These are phyloP conservation scores for Pollenia griseotomentosa DNA, from an alignment of 2,888 invertebrate species.

Conservation along the genomic window DNA sequence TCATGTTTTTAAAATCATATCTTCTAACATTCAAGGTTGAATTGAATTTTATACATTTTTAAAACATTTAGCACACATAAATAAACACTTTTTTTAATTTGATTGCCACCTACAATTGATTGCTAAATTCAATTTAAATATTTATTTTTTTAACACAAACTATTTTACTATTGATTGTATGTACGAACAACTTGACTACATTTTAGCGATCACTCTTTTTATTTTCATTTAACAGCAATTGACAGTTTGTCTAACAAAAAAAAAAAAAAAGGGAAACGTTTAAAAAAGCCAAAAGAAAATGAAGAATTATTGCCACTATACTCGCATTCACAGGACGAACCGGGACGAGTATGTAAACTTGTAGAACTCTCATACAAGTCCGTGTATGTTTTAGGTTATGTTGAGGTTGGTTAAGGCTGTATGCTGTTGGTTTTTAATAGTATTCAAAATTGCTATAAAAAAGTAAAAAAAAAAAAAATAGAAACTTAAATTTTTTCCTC, in stretches of 20 bases:
- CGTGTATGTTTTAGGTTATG: conserved; percentile 26
- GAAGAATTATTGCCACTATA: conserved; percentile 35
- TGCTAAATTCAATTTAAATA: conserved; percentile 42
- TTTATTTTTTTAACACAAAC: conserved; percentile 17
- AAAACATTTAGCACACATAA: too few relatives aligned
- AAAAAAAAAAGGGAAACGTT: not conserved
- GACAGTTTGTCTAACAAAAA: conserved; percentile 53
- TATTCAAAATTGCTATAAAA: conserved; percentile 44
- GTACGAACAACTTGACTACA: not conserved
- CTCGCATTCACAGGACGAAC: conserved; percentile 8
- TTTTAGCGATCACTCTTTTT: conserved; percentile 34
- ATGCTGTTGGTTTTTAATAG: conserved; percentile 35
- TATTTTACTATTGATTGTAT: not conserved
- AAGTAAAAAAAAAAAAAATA: conserved; percentile 24
- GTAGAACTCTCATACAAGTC: not conserved
- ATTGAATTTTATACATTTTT: too few relatives aligned
- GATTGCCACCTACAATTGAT: conserved; percentile 25
- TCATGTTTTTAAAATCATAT: too few relatives aligned
- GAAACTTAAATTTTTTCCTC: conserved; percentile 68
- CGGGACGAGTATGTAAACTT: not conserved
- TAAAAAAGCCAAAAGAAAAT: conserved; percentile 2
- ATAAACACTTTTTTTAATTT: not conserved
- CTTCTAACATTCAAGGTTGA: too few relatives aligned
- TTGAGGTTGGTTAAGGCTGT: conserved; percentile 58
- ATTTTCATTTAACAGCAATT: conserved; percentile 55